phyloP scores from a whole-genome alignment of 2,797 vertebrate genomes.

The Dipus sagitta region DNA sequence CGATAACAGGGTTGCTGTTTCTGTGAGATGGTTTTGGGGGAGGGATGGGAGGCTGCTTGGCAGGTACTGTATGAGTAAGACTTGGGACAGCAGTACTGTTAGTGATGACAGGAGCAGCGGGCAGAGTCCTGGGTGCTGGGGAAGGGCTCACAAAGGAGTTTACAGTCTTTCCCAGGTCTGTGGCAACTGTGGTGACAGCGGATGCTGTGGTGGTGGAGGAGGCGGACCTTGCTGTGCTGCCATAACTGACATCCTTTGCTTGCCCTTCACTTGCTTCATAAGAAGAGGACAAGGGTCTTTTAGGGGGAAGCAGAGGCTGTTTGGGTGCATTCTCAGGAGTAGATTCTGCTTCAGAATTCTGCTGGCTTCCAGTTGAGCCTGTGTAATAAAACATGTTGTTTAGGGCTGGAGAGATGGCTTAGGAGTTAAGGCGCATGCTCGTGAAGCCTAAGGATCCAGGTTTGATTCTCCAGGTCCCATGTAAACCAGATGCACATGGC shows the following conservation, averaged over 20 bases:
- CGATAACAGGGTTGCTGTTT: constrained; percentile 93
- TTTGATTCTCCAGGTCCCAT: no score
- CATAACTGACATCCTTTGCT: constrained; percentile 75
- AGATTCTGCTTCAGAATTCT: constrained; percentile 89
- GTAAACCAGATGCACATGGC: no score
- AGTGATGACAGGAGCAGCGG: constrained; percentile 82
- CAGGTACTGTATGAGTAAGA: constrained; percentile 81
- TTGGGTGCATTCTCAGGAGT: constrained; percentile 91
- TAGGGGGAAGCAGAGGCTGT: constrained; percentile 93
- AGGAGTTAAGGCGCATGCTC: no score
- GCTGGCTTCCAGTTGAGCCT: constrained; percentile 92
- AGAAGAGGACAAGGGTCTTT: constrained; percentile 92
- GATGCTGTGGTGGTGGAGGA: constrained; percentile 77
- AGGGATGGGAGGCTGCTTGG: constrained; percentile 95
- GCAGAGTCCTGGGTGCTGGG: constrained; percentile 89
- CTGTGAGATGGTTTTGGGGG: constrained; percentile 97
- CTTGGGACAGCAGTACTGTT: constrained; percentile 85
- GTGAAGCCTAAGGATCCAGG: no score
- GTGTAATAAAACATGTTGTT: constrained; percentile 55
- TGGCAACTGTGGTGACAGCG: constrained; percentile 61
- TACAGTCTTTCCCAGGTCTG: constrained; percentile 79
- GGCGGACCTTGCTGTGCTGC: constrained; percentile 86
- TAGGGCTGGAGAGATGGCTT: neutral
- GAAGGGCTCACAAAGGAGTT: constrained; percentile 73
- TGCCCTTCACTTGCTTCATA: constrained; percentile 89